These are phyloP conservation scores for Acanthoscelides obtectus DNA, from an alignment of 2,888 invertebrate genomes.

Conservation along the genomic window DNA sequence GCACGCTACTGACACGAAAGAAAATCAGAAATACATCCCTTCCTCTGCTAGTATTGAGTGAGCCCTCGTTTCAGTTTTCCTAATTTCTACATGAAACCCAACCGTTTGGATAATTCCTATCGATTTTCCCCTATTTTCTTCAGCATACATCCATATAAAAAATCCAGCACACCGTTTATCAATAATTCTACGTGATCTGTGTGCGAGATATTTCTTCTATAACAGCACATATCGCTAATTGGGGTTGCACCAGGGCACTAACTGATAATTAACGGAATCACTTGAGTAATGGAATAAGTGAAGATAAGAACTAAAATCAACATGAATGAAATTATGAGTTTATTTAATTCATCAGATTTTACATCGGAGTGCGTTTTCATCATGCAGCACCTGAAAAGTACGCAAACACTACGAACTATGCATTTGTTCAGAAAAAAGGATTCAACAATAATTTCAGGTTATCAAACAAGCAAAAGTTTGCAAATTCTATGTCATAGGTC, in stretches of 20 bases:
- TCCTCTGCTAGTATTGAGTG: constrained; percentile 13
- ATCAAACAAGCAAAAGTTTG: too few species aligned
- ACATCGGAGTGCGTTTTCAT: too few species aligned
- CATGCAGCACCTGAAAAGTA: too few species aligned
- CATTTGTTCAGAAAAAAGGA: too few species aligned
- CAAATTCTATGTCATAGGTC: too few species aligned
- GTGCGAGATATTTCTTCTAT: not conserved
- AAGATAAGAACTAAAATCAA: too few species aligned
- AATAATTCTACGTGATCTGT: not conserved
- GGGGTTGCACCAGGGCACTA: not conserved
- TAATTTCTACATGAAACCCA: constrained; percentile 31
- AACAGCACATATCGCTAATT: not conserved
- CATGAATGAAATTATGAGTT: too few species aligned
- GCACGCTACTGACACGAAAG: constrained; percentile 12
- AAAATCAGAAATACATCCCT: constrained; percentile 26
- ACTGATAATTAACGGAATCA: not conserved
- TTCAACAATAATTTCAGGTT: too few species aligned
- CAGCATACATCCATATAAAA: not conserved
- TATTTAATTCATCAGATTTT: too few species aligned
- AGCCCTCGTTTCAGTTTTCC: constrained; percentile 29
- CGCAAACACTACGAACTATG: too few species aligned
- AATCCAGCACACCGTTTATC: not conserved
- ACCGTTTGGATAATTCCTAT: constrained; percentile 34
- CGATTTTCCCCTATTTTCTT: constrained; percentile 21
- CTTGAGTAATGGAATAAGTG: not conserved